Evolutionary conservation across 92 coral and sea anemone genomes (phyloP).

Genomic region (Porites lobata): DNA sequence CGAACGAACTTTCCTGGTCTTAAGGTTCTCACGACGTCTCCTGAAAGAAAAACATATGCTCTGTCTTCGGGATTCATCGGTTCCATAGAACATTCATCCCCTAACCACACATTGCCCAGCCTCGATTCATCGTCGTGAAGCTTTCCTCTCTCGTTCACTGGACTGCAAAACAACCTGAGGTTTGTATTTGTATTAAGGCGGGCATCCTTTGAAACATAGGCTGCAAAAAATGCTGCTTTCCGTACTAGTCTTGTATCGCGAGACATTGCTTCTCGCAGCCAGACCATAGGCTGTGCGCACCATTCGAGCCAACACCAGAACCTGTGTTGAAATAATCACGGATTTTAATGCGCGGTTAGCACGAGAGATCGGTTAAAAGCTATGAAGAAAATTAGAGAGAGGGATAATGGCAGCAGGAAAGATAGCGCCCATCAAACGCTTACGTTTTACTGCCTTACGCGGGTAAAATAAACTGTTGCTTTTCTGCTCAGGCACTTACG

Average conservation of each 20-base stretch:
- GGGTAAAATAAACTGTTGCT: no score
- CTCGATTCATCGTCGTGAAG: neutral
- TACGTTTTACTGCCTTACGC: no score
- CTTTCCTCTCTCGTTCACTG: neutral
- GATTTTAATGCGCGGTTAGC: no score
- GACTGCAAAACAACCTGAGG: slow-evolving; percentile 17
- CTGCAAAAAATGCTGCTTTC: slow-evolving; percentile 20
- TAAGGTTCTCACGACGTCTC: neutral
- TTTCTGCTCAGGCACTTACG: no score
- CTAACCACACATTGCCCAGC: neutral
- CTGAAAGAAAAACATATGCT: slow-evolving; percentile 17
- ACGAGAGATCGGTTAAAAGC: no score
- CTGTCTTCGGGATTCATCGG: neutral
- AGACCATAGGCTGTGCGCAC: neutral
- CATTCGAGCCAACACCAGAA: slow-evolving; percentile 36
- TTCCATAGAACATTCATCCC: slow-evolving; percentile 1
- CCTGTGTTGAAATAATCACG: neutral
- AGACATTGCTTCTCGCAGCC: no score
- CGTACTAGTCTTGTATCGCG: neutral
- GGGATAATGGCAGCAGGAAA: no score
- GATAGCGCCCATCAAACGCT: no score
- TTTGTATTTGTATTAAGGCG: neutral
- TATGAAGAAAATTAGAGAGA: no score
- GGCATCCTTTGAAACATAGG: slow-evolving; percentile 7
- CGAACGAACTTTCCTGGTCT: neutral